Base-by-base conservation (phyloP, 2,888 invertebrate genomes). In the Andricus curvator region DNA sequence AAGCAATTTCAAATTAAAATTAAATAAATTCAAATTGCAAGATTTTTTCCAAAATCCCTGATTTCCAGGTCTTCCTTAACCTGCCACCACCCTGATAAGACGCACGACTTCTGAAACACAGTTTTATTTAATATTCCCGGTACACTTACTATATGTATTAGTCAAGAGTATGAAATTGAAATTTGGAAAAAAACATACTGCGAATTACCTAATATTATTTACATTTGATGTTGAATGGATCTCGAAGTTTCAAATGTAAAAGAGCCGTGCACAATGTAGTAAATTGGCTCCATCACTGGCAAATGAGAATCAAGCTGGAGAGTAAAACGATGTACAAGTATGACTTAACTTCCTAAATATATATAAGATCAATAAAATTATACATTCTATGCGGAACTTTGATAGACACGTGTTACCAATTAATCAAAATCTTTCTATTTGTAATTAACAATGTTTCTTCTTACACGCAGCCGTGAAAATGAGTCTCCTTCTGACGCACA, bases 301-400 rank as follows among this genome's bases (percentile, higher is more conserved):
- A 41, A 68, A 9, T 51, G 48, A 29, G 2, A 20, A 70, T 17
- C 20, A 33, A 60, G 56, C 56, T 25, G 70, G 20, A 74, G 70
- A 74, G 70, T 33, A 51, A 44, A 22, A 44, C 22, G 44, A 25
- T 44, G n/a, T 29, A 74, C 22, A 48, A 74, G n/a, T 51, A 48
- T 74, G 4, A 20, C 70, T 74, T 74, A 74, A 51, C 15, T 51
- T 74, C 5, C 33, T 74, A 74, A 74, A 70, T 70, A 56, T 37
- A 56, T 60, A 56, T 33, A 56, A 37, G 56, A 56, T 56, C 74
- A 51, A 74, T 74, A 33, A 74, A 74, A 56, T 56, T 74, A 74
- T 29, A 51, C n/a, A 56, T 56, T 74, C 4, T 33, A n/a, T 33
- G 60, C 15, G 56, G 33, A 74, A 74, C 29, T n/a, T 22, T 56